Evolutionary conservation across 2,797 vertebrate genomes (phyloP).

Genomic region (Hirundo rustica): DNA sequence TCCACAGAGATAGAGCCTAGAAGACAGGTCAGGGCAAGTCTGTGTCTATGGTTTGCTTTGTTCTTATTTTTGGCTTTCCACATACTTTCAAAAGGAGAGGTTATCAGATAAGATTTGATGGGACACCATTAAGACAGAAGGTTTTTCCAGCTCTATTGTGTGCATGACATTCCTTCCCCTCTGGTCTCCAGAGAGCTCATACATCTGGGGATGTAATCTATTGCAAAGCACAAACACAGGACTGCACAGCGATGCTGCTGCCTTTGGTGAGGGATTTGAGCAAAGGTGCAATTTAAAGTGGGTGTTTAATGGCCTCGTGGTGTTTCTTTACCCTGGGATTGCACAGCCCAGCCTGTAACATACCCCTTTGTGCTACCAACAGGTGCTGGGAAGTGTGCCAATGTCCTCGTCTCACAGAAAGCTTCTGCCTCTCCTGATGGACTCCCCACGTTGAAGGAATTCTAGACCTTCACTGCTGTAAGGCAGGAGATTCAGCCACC

Average conservation of each 20-base stretch:
- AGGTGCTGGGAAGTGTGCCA: slow-evolving; percentile 37
- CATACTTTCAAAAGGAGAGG: slow-evolving; percentile 49
- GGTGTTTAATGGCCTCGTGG: not conserved
- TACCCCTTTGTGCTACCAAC: slow-evolving; percentile 8
- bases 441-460: not conserved
- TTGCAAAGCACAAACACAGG: not conserved
- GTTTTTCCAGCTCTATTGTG: slow-evolving; percentile 62
- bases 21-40: slow-evolving; percentile 51
- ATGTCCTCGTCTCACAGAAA: not conserved
- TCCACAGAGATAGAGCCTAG: slow-evolving; percentile 6
- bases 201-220: slow-evolving; percentile 49
- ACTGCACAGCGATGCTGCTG: not conserved
- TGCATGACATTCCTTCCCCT: slow-evolving; percentile 51
- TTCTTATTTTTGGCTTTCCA: slow-evolving; percentile 64
- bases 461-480: not conserved
- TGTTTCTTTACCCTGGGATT: not conserved
- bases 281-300: slow-evolving; percentile 45
- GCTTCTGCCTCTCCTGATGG: not conserved
- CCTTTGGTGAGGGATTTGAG: slow-evolving; percentile 35
- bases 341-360: not conserved
- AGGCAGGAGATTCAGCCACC: slow-evolving; percentile 14
- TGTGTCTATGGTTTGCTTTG: slow-evolving; percentile 40
- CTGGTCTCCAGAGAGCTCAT: slow-evolving; percentile 22
- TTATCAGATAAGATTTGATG: slow-evolving; percentile 61
- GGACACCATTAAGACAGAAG: slow-evolving; percentile 57